Base-by-base conservation (phyloP, 1,140 invertebrate genomes). In the Bombyx mandarina region DNA sequence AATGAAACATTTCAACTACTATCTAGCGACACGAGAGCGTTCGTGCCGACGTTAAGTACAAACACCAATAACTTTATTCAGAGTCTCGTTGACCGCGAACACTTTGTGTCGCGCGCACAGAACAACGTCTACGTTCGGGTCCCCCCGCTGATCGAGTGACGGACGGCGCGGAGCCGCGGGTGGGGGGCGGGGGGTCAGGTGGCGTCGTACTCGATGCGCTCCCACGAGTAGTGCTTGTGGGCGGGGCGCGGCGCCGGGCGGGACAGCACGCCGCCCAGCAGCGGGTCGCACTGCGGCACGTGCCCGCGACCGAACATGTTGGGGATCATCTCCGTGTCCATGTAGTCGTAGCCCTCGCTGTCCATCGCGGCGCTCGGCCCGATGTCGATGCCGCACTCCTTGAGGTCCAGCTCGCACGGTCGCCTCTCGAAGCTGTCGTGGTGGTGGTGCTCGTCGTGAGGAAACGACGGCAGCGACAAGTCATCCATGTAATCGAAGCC, bases 211-310 rank as follows among this genome's bases (percentile, higher is more conserved):
- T 88, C 86, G 58, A 84, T 78, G 52, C 71, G 73, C 63, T 89
- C 86, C 88, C 86, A 89, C 7, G 86, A 89, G 67, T 85, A 87
- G 65, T 82, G 85, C 59, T 81, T 84, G 52, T 63, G 75, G 8
- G 79, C 72, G 22, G 85, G 78, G 0, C 81, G 66, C 56, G 83
- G 77, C 45, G 83, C 69, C 26, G 85, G 79, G 1, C 79, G 73
- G 6, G 79, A 65, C 56, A 82, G 66, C 46, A 78, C 78, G 44
- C 79, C 85, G 45, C 86, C 85, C 55, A 89, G 77, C 61, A 89
- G 71, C 46, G 88, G 88, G 66, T 89, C 88, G 63, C 82, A 86
- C 63, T 79, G 86, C 44, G 79, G 78, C 64, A 80, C 67, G 62
- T 82, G 77, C 9, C 75, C 82, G 52, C 73, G 79, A 49, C 82